Evolutionary conservation across 2,888 invertebrate genomes (phyloP).

Genomic region (Oligia fasciuncula): DNA sequence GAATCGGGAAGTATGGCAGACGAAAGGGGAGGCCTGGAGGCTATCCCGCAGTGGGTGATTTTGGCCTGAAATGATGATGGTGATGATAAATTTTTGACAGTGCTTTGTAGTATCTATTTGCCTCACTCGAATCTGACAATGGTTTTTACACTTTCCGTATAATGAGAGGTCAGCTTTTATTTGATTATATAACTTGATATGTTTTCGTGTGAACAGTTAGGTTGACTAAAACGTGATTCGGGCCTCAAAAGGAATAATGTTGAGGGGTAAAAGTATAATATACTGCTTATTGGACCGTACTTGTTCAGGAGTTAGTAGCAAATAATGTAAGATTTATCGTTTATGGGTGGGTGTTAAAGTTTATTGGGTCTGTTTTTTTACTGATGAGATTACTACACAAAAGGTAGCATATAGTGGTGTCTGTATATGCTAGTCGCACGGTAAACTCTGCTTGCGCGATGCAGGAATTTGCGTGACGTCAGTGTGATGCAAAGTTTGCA

Average conservation of each 20-base stretch:
- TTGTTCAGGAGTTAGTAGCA: not conserved
- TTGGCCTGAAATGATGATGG: not conserved
- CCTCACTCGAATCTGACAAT: not conserved
- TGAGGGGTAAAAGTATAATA: conserved; percentile 22
- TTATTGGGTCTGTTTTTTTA: not conserved
- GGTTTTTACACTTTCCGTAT: not conserved
- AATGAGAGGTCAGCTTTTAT: not conserved
- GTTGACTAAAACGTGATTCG: conserved; percentile 9
- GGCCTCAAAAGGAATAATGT: conserved; percentile 33
- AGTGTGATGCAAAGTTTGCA: no score
- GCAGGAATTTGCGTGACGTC: no score
- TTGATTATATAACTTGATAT: not conserved
- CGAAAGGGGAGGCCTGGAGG: not conserved
- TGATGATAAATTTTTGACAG: no score
- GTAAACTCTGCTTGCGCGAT: no score
- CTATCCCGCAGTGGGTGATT: no score
- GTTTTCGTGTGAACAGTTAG: not conserved
- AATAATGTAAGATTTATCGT: conserved; percentile 3
- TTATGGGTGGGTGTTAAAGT: not conserved
- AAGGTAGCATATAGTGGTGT: not conserved
- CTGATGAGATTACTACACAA: not conserved
- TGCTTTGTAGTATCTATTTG: not conserved
- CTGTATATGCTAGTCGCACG: no score
- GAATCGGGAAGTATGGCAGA: not conserved
- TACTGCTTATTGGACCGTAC: conserved; percentile 39